phyloP scores from a whole-genome alignment of 2,113 vertebrate genomes.

The Peromyscus californicus region DNA sequence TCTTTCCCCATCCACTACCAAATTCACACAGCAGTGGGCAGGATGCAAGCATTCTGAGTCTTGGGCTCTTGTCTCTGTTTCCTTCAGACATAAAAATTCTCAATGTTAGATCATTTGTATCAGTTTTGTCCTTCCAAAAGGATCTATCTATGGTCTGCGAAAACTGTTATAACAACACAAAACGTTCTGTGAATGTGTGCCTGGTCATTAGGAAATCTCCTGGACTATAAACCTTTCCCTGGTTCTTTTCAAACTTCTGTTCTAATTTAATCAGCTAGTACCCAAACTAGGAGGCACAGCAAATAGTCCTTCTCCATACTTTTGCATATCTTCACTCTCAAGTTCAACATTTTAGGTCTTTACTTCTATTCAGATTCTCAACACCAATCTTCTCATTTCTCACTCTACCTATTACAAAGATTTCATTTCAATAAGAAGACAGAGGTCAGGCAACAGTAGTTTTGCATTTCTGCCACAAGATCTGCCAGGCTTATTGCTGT shows the following conservation, averaged over 20 bases:
- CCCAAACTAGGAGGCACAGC: neutral
- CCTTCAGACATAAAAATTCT: neutral
- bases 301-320: neutral
- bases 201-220: neutral
- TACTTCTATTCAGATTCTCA: neutral
- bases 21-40: neutral
- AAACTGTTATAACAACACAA: neutral
- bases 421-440: slow-evolving; percentile 1
- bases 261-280: neutral
- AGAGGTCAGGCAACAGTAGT: neutral
- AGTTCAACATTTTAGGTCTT: neutral
- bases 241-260: neutral
- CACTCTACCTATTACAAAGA: neutral
- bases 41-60: neutral
- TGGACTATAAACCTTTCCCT: neutral
- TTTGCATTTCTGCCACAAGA: neutral
- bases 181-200: neutral
- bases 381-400: neutral
- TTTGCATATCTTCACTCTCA: neutral
- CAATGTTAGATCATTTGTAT: neutral
- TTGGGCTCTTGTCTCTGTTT: neutral
- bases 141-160: neutral
- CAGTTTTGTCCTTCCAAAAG: neutral
- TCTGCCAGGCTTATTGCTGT: neutral
- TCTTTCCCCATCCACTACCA: neutral